Percentiles rank a stretch among this genome's conserved stretches.
These are phyloP conservation scores for Arge pagana DNA, from an alignment of 2,888 invertebrate genomes.

Conservation along the genomic window DNA sequence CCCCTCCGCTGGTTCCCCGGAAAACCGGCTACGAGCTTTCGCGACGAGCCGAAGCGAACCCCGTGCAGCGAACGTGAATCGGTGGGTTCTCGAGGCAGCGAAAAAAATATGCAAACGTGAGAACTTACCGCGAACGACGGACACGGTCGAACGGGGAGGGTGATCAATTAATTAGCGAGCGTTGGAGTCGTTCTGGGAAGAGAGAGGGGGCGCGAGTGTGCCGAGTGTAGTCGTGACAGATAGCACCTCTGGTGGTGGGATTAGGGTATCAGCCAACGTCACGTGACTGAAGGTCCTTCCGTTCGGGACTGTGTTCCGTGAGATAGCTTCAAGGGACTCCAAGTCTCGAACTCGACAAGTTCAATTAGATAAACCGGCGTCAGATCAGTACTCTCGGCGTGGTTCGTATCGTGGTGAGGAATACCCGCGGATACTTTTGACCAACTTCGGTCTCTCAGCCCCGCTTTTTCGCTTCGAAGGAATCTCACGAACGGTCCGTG, in stretches of 20 bases:
- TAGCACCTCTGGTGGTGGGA: constrained; percentile 45
- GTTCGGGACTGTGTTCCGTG: constrained; percentile 33
- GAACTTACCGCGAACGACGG: too few relatives aligned
- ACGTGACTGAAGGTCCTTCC: constrained; percentile 42
- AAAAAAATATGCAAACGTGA: too few relatives aligned
- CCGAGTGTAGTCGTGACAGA: constrained; percentile 35
- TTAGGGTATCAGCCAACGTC: constrained; percentile 57
- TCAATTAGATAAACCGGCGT: constrained; percentile 56
- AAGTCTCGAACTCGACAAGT: constrained; percentile 43
- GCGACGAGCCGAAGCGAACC: too few relatives aligned
- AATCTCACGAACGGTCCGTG: too few relatives aligned
- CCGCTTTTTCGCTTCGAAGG: too few relatives aligned
- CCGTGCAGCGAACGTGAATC: too few relatives aligned
- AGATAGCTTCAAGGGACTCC: constrained; percentile 32
- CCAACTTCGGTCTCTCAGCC: too few relatives aligned
- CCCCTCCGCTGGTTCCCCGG: too few relatives aligned
- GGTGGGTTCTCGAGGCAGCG: too few relatives aligned
- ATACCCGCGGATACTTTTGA: too few relatives aligned
- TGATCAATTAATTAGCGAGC: constrained; percentile 54
- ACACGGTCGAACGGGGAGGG: too few relatives aligned
- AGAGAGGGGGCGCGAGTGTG: constrained; percentile 28
- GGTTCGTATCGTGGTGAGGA: constrained; percentile 46
- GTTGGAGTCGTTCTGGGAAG: constrained; percentile 31
- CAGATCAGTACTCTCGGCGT: constrained; percentile 53
- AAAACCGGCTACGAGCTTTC: too few relatives aligned